These are phyloP conservation scores for Pseudoips prasinana DNA, from an alignment of 2,888 invertebrate species.

Conservation along the genomic window DNA sequence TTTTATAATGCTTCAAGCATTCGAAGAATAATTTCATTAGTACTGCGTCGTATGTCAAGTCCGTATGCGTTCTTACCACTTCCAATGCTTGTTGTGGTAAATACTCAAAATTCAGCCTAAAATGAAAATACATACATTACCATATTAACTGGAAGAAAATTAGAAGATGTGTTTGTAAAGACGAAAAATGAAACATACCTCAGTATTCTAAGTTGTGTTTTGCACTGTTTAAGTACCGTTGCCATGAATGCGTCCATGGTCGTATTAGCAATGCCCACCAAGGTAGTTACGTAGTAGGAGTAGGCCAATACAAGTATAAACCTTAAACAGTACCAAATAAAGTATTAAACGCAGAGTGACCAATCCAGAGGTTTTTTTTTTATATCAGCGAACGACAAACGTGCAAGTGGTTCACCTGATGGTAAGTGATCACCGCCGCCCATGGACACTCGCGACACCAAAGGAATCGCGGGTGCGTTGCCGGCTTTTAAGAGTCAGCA, in stretches of 20 bases:
- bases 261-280: conserved; percentile 72
- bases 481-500: too few relatives aligned
- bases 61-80: conserved; percentile 11
- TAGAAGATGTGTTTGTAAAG: too few relatives aligned
- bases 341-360: not conserved
- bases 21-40: conserved; percentile 42
- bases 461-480: too few relatives aligned
- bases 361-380: too few relatives aligned
- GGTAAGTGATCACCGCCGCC: too few relatives aligned
- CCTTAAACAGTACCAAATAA: conserved; percentile 38
- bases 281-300: conserved; percentile 65
- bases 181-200: conserved; percentile 51
- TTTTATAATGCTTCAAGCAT: conserved; percentile 52
- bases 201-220: conserved; percentile 59
- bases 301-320: conserved; percentile 55
- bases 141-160: not conserved
- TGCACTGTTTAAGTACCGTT: conserved; percentile 61
- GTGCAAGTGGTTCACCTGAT: too few relatives aligned
- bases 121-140: conserved; percentile 17
- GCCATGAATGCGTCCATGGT: conserved; percentile 74
- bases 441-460: too few relatives aligned
- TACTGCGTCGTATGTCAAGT: conserved; percentile 27
- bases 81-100: conserved; percentile 41
- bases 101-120: conserved; percentile 49
- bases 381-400: too few relatives aligned